These are phyloP conservation scores for Temnopleurus reevesii DNA, from an alignment of 53 echinoderm and acorn worm species.

Conservation along the genomic window DNA sequence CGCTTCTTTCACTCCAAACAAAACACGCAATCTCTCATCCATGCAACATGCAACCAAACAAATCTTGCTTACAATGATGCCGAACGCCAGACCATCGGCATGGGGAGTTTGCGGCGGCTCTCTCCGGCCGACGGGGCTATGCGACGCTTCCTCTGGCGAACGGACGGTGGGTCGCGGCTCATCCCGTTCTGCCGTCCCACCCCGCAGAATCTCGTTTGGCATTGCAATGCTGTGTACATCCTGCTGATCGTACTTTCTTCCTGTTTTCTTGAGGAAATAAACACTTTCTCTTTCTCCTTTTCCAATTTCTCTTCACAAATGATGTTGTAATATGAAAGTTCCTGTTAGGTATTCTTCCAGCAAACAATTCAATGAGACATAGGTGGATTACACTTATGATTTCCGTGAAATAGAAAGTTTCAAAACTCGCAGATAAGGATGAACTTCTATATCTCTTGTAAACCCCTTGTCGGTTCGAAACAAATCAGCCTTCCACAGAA, in stretches of 20 bases:
- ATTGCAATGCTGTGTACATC: slow-evolving; percentile 41
- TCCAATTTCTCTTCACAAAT: background rate
- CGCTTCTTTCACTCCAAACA: too few relatives aligned
- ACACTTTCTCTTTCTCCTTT: background rate
- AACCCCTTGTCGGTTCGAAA: too few relatives aligned
- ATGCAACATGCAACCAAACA: too few relatives aligned
- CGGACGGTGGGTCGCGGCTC: slow-evolving; percentile 11
- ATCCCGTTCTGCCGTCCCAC: slow-evolving; percentile 31
- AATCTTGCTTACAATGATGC: slow-evolving; percentile 44
- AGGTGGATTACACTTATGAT: too few relatives aligned
- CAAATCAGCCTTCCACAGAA: too few relatives aligned
- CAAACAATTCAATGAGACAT: background rate
- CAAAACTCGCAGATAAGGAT: too few relatives aligned
- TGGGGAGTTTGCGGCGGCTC: slow-evolving; percentile 55
- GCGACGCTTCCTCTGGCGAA: slow-evolving; percentile 56
- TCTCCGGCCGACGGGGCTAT: slow-evolving; percentile 57
- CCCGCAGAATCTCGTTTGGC: slow-evolving; percentile 29
- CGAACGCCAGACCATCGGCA: slow-evolving; percentile 55
- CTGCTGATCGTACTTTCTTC: background rate
- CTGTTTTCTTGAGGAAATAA: background rate
- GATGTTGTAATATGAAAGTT: slow-evolving; percentile 23
- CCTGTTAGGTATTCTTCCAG: background rate
- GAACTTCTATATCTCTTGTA: too few relatives aligned
- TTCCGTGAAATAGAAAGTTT: too few relatives aligned
- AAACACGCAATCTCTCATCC: too few relatives aligned